Percentiles rank a stretch among this genome's conserved stretches.
phyloP scores from a whole-genome alignment of 2,797 vertebrate genomes.

The Spheniscus humboldti region DNA sequence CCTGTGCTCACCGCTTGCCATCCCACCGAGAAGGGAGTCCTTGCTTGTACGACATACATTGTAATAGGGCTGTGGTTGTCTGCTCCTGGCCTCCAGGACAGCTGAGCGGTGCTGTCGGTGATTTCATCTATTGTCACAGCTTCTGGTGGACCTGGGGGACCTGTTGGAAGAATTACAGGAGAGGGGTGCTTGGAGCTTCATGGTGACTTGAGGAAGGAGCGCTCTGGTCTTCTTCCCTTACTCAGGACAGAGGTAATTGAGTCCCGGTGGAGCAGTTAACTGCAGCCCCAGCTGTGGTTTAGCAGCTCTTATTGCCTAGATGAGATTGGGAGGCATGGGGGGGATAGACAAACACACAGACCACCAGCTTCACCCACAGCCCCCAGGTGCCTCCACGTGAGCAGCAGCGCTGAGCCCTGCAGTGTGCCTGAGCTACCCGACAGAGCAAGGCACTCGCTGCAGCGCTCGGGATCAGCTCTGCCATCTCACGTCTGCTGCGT shows the following conservation, averaged over 20 bases:
- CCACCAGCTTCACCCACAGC: background rate
- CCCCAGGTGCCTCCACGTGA: accelerated
- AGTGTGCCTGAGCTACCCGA: accelerated
- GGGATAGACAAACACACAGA: background rate
- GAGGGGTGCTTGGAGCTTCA: background rate
- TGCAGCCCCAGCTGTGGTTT: background rate
- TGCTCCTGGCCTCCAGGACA: conserved; percentile 94
- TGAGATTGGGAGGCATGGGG: background rate
- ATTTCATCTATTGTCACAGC: conserved; percentile 92
- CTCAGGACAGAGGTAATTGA: background rate
- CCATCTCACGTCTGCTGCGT: background rate
- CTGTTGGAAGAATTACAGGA: conserved; percentile 68
- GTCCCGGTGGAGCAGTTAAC: background rate
- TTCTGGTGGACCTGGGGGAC: conserved; percentile 92
- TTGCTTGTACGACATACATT: conserved; percentile 89
- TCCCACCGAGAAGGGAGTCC: conserved; percentile 96
- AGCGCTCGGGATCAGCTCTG: background rate
- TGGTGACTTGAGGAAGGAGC: background rate
- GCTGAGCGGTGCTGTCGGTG: conserved; percentile 90
- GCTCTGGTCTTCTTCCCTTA: no score
- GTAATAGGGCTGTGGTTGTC: conserved; percentile 99
- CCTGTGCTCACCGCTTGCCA: conserved; percentile 98
- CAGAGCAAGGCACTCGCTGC: no score
- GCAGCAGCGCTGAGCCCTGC: background rate
- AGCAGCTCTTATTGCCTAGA: background rate